phyloP scores from a whole-genome alignment of 1,140 invertebrate genomes.

The Hycleus cichorii region DNA sequence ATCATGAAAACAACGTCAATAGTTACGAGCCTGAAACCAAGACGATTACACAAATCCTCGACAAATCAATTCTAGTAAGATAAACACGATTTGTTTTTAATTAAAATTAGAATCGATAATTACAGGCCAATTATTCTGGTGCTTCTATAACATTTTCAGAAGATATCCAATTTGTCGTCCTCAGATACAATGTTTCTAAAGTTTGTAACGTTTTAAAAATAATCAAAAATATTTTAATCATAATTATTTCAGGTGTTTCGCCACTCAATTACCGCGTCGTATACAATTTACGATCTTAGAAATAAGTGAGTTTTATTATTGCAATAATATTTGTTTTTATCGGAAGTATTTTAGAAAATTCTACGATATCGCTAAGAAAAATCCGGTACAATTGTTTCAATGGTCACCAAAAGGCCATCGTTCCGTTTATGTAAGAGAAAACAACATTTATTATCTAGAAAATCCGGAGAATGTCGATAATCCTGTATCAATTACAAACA shows the following conservation, averaged over 20 bases:
- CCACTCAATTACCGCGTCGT: slow-evolving; percentile 53
- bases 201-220: slow-evolving; percentile 31
- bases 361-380: slow-evolving; percentile 40
- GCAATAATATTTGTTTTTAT: not conserved
- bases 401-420: slow-evolving; percentile 56
- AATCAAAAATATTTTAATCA: not conserved
- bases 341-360: slow-evolving; percentile 35
- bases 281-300: slow-evolving; percentile 48
- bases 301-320: slow-evolving; percentile 39
- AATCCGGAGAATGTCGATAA: slow-evolving; percentile 2
- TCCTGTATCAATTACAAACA: slow-evolving; percentile 47
- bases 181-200: slow-evolving; percentile 43
- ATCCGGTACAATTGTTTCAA: slow-evolving; percentile 41
- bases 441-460: slow-evolving; percentile 71
- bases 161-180: slow-evolving; percentile 42
- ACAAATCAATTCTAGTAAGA: slow-evolving; percentile 29
- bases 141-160: slow-evolving; percentile 36
- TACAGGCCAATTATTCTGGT: slow-evolving; percentile 19
- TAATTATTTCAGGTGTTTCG: slow-evolving; percentile 49
- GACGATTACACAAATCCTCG: slow-evolving; percentile 11
- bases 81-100: slow-evolving; percentile 31
- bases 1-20: slow-evolving; percentile 10
- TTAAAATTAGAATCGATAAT: slow-evolving; percentile 16
- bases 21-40: slow-evolving; percentile 13
- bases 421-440: slow-evolving; percentile 65